A percentile compares a stretch with the other conserved stretches of the same genome.
These are phyloP conservation scores for Rhegmatorhina hoffmannsi DNA, from an alignment of 2,113 vertebrate species.

Conservation along the genomic window DNA sequence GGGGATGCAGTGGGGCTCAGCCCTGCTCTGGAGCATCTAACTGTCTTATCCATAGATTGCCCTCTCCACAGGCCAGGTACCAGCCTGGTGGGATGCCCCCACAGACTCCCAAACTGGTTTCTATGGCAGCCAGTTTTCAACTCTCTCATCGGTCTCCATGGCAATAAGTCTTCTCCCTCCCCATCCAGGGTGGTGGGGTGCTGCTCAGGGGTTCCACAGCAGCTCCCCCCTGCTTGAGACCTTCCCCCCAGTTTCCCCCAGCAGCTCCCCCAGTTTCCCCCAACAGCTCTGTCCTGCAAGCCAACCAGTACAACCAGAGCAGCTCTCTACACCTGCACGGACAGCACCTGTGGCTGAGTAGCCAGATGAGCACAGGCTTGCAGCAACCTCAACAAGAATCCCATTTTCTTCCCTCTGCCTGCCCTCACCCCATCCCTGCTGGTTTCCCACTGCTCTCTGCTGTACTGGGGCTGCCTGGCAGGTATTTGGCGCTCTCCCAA, in stretches of 20 bases:
- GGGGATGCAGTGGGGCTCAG: not conserved
- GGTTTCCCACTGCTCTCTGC: not conserved
- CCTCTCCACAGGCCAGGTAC: fast-evolving
- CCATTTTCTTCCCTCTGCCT: not conserved
- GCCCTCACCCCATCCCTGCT: not conserved
- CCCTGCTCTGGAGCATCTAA: not conserved
- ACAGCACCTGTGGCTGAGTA: fast-evolving
- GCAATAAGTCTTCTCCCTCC: not conserved
- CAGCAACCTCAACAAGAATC: fast-evolving
- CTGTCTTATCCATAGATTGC: not conserved
- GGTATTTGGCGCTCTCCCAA: not conserved
- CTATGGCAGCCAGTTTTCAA: not conserved
- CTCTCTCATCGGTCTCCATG: not conserved
- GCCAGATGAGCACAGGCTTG: not conserved
- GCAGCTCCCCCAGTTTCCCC: not conserved
- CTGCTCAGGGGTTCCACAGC: not conserved
- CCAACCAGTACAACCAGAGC: not conserved
- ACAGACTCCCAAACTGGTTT: not conserved
- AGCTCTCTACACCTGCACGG: fast-evolving
- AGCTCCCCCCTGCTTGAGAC: not conserved
- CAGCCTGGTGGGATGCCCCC: not conserved
- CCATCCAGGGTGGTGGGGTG: not conserved
- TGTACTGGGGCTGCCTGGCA: not conserved
- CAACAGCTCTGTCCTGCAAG: not conserved
- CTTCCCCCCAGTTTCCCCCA: not conserved